Evolutionary conservation across 2,888 invertebrate genomes (phyloP).

Genomic region (Pristionchus maxplancki): DNA sequence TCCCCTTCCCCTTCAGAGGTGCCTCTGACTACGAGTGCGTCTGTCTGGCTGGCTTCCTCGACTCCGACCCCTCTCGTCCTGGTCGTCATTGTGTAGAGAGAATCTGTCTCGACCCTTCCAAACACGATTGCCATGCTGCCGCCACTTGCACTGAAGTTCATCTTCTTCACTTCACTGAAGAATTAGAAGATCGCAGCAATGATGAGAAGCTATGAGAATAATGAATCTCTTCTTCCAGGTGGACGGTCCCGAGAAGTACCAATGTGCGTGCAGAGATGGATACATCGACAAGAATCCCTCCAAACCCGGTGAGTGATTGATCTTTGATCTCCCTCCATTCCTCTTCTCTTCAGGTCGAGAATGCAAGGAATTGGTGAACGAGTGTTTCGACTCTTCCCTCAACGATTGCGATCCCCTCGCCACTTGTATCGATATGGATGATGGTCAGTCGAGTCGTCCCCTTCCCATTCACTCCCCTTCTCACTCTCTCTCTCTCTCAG

Average conservation of each 20-base stretch:
- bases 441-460: too few species aligned
- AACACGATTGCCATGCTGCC: slow-evolving; percentile 72
- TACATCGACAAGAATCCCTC: slow-evolving; percentile 82
- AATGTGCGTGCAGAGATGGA: slow-evolving; percentile 89
- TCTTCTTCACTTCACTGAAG: neutral
- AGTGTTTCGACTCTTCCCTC: slow-evolving; percentile 66
- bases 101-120: slow-evolving; percentile 68
- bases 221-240: slow-evolving; percentile 27
- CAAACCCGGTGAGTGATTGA: slow-evolving; percentile 56
- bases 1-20: slow-evolving; percentile 54
- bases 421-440: slow-evolving; percentile 62
- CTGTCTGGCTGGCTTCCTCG: slow-evolving; percentile 72
- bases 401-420: slow-evolving; percentile 72
- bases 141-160: slow-evolving; percentile 71
- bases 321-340: neutral
- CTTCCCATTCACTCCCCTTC: too few species aligned
- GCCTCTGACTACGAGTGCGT: slow-evolving; percentile 70
- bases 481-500: slow-evolving; percentile 48
- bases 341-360: slow-evolving; percentile 6
- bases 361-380: slow-evolving; percentile 70
- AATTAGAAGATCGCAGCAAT: too few species aligned
- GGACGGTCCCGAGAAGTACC: slow-evolving; percentile 65
- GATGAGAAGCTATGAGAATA: too few species aligned
- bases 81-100: slow-evolving; percentile 65
- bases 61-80: slow-evolving; percentile 61